phyloP scores from a whole-genome alignment of 37 sponge, comb jelly and placozoan species.

The Ephydatia muelleri region DNA sequence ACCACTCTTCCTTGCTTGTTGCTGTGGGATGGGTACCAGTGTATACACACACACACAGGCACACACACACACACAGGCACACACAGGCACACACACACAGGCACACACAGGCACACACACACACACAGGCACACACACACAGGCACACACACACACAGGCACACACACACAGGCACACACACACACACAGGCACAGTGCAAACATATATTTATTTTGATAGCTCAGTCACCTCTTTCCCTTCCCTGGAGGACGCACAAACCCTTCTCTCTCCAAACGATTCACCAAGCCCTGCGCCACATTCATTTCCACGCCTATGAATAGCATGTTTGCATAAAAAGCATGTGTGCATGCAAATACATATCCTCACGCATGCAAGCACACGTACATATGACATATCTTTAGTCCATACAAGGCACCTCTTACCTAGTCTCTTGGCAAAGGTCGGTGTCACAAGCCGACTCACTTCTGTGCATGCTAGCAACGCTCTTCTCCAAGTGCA shows the following conservation, averaged over 20 bases:
- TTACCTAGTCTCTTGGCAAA: conserved; percentile 70
- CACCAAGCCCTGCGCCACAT: conserved; percentile 74
- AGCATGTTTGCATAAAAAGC: conserved; percentile 7
- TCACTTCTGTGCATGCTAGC: conserved; percentile 55
- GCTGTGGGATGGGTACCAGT: too few species aligned
- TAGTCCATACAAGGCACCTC: neutral
- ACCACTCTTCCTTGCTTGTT: conserved; percentile 39
- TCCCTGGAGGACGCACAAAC: conserved; percentile 39
- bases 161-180: neutral
- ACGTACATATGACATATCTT: neutral
- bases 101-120: conserved; percentile 9
- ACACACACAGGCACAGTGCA: neutral
- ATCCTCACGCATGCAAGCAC: neutral
- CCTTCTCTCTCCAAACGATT: conserved; percentile 80
- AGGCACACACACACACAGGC: neutral
- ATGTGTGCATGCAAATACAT: conserved; percentile 11
- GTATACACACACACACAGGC: too few species aligned
- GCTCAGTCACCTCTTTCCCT: conserved; percentile 51
- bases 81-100: neutral
- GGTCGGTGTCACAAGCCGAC: conserved; percentile 18
- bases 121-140: neutral
- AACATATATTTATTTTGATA: too few species aligned
- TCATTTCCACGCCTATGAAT: conserved; percentile 37
- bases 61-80: too few species aligned
- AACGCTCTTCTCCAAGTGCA: conserved; percentile 86